phyloP scores from a whole-genome alignment of 2,113 vertebrate species.

The Spheniscus mendiculus region DNA sequence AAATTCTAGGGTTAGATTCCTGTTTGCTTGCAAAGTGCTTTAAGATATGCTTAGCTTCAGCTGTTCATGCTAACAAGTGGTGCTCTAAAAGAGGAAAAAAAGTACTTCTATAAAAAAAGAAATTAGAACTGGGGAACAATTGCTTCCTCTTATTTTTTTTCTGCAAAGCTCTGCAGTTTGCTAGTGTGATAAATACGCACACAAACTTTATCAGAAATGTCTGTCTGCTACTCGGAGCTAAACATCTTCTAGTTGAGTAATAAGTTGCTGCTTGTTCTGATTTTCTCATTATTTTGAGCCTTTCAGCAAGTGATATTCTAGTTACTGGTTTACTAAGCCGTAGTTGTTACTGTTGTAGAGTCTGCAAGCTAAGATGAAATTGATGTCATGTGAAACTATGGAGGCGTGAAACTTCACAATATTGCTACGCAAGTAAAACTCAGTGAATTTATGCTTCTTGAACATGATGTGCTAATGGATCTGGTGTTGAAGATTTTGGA shows the following conservation, averaged over 20 bases:
- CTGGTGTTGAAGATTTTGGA: neutral
- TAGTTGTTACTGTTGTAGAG: neutral
- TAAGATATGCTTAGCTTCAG: neutral
- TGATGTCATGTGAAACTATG: neutral
- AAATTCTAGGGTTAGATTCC: neutral
- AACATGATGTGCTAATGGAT: fast-evolving
- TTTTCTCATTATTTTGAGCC: neutral
- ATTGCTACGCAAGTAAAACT: neutral
- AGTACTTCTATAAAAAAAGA: neutral
- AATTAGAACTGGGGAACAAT: neutral
- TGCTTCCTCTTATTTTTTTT: neutral
- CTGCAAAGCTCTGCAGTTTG: neutral
- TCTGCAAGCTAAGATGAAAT: neutral
- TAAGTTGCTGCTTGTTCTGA: neutral
- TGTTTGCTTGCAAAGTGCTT: neutral
- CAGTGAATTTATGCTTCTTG: neutral
- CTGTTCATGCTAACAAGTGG: neutral
- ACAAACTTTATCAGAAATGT: neutral
- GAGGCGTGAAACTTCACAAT: neutral
- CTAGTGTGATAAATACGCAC: neutral
- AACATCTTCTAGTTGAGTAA: neutral
- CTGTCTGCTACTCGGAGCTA: neutral
- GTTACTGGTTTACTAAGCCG: neutral
- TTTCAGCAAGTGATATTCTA: neutral
- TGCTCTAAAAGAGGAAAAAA: neutral